These are phyloP conservation scores for Teleiodes luculella DNA, from an alignment of 2,888 invertebrate species.

Conservation along the genomic window DNA sequence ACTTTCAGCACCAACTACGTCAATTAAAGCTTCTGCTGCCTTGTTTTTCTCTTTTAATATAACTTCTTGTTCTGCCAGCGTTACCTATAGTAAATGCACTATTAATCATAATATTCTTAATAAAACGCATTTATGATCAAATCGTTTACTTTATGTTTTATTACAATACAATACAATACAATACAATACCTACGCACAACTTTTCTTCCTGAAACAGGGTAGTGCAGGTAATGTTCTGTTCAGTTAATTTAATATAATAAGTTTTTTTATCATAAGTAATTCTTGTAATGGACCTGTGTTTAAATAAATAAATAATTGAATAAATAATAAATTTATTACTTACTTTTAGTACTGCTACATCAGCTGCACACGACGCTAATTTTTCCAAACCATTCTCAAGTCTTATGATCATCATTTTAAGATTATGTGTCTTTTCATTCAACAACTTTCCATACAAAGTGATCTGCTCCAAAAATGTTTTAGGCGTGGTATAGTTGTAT, in stretches of 20 bases:
- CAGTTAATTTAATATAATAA: no score
- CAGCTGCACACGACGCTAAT: conserved; percentile 89
- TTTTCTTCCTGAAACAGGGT: no score
- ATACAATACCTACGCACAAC: no score
- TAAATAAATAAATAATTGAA: no score
- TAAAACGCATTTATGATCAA: no score
- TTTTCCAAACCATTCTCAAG: conserved; percentile 94
- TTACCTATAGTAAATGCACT: conserved; percentile 52
- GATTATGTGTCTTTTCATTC: conserved; percentile 81
- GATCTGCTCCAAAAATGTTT: conserved; percentile 96
- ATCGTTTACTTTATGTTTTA: no score
- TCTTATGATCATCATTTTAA: conserved; percentile 86
- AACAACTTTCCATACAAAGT: conserved; percentile 87
- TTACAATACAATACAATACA: no score
- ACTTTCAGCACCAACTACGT: conserved; percentile 92
- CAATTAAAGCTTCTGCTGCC: conserved; percentile 92
- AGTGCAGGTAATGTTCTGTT: no score
- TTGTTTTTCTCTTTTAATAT: conserved; percentile 92
- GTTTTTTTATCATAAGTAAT: no score
- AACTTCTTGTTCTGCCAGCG: conserved; percentile 85
- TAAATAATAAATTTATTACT: conserved; percentile 8
- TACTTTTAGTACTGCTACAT: conserved; percentile 91
- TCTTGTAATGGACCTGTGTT: no score
- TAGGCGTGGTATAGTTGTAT: conserved; percentile 97
- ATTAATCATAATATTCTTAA: not conserved